Conservation (phyloP, 2,797 vertebrate species). For the Petrocephalus schoutedeni region DNA sequence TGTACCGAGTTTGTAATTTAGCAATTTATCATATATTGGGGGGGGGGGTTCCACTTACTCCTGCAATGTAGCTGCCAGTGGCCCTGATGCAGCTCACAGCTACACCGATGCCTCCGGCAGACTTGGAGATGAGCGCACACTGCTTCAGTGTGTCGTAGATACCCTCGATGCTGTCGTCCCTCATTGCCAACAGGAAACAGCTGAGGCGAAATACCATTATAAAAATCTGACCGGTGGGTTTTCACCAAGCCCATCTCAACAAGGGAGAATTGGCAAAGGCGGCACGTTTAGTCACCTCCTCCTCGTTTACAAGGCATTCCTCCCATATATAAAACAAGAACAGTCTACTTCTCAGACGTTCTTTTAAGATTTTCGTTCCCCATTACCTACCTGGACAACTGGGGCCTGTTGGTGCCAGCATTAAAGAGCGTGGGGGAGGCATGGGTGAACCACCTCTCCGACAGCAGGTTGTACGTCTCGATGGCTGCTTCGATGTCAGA, state of each 20-base stretch:
- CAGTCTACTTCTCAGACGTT: background rate
- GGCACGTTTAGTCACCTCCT: background rate
- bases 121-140: conserved; percentile 94
- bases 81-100: conserved; percentile 92
- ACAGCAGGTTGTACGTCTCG: conserved; percentile 94
- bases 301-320: background rate
- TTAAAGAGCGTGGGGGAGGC: conserved; percentile 97
- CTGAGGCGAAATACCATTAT: conserved; percentile 40
- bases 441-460: conserved; percentile 95
- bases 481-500: conserved; percentile 80
- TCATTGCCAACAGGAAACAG: conserved; percentile 94
- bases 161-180: conserved; percentile 93
- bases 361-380: background rate
- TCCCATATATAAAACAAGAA: background rate
- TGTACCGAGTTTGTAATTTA: background rate
- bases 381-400: conserved; percentile 78
- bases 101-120: conserved; percentile 90
- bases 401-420: conserved; percentile 88
- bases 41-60: conserved; percentile 57
- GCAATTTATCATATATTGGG: background rate
- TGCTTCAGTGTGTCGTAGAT: conserved; percentile 96
- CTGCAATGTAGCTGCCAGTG: conserved; percentile 95
- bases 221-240: background rate
- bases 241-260: background rate
- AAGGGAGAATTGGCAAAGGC: background rate